phyloP scores from a whole-genome alignment of 2,113 vertebrate genomes.

The Spizaetus ornatus region DNA sequence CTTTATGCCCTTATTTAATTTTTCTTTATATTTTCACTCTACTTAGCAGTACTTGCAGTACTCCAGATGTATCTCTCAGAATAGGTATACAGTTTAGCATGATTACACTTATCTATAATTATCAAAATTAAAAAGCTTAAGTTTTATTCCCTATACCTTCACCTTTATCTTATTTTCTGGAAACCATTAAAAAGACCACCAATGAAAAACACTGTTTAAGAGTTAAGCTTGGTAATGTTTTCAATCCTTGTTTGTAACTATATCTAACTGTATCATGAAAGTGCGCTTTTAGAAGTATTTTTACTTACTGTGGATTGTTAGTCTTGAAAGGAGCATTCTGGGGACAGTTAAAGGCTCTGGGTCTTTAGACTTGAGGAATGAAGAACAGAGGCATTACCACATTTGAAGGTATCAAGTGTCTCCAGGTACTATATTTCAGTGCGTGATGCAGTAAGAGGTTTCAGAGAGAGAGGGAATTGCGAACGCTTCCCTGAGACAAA shows the following conservation, averaged over 20 bases:
- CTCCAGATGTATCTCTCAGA: background rate
- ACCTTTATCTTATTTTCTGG: background rate
- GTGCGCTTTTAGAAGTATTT: background rate
- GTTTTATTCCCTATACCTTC: background rate
- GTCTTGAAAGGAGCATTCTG: background rate
- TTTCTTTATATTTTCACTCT: background rate
- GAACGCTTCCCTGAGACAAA: background rate
- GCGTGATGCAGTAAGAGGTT: background rate
- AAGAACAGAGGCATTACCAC: background rate
- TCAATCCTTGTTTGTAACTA: background rate
- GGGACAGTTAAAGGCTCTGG: background rate
- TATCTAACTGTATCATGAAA: background rate
- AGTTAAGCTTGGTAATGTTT: background rate
- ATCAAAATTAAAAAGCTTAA: background rate
- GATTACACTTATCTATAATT: background rate
- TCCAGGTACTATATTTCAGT: background rate
- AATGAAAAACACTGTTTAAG: background rate
- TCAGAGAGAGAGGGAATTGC: background rate
- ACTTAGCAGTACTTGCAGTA: background rate
- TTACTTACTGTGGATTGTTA: background rate
- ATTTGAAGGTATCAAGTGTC: background rate
- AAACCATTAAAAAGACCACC: background rate
- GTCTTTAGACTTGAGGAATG: background rate
- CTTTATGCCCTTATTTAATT: background rate
- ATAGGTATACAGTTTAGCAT: background rate